Conservation (phyloP, 2,888 invertebrate genomes). For the Boloria selene region DNA sequence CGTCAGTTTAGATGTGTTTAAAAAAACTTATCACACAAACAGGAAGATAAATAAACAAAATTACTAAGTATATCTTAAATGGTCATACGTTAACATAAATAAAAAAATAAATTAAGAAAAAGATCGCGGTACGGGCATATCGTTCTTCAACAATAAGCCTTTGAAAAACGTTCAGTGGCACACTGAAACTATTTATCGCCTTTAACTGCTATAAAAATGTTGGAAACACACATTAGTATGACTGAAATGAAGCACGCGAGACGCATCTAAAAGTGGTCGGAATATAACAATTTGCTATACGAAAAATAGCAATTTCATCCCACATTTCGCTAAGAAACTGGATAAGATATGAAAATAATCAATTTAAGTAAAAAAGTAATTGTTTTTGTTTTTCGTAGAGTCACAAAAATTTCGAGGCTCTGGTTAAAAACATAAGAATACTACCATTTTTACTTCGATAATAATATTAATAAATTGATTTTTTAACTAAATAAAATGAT, state of each 20-base stretch:
- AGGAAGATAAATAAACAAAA: no score
- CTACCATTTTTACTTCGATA: no score
- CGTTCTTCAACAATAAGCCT: constrained; percentile 31
- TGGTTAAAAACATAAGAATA: no score
- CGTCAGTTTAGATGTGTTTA: no score
- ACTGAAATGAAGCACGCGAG: constrained; percentile 66
- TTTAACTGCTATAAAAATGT: constrained; percentile 69
- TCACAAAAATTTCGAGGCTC: no score
- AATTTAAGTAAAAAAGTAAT: no score
- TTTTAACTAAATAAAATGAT: background rate
- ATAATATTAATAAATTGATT: no score
- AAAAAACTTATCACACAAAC: no score
- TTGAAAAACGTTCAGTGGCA: constrained; percentile 22
- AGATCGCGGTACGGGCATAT: constrained; percentile 20
- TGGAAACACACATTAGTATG: constrained; percentile 67
- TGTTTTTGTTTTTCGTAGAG: no score
- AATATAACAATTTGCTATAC: constrained; percentile 8
- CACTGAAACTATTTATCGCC: constrained; percentile 58
- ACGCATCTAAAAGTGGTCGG: constrained; percentile 49
- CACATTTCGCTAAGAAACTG: background rate
- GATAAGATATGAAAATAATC: no score
- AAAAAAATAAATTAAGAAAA: constrained; percentile 20
- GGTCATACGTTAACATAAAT: constrained; percentile 7
- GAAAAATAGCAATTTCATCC: background rate
- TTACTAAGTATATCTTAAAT: no score